phyloP scores from a whole-genome alignment of 2,888 invertebrate species.

The Melieria picta region DNA sequence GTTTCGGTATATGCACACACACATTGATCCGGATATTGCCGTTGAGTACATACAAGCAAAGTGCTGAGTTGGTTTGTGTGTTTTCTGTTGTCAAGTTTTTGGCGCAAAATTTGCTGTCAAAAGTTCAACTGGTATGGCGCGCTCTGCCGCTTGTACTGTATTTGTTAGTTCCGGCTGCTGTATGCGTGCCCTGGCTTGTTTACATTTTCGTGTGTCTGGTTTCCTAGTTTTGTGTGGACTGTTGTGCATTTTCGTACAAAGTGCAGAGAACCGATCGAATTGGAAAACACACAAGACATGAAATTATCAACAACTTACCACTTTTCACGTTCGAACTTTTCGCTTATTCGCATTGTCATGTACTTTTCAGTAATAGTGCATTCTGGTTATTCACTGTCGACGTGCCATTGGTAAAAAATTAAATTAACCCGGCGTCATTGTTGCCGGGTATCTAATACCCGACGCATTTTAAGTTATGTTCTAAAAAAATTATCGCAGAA shows the following conservation, averaged over 20 bases:
- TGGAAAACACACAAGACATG: too few species aligned
- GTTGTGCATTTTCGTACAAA: neutral
- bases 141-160: slow-evolving; percentile 2
- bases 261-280: too few species aligned
- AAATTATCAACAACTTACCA: too few species aligned
- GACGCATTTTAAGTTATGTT: too few species aligned
- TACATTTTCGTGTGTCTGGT: slow-evolving; percentile 22
- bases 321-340: too few species aligned
- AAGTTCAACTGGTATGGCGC: slow-evolving; percentile 24
- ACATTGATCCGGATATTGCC: neutral
- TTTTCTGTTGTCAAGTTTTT: slow-evolving; percentile 34
- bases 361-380: too few species aligned
- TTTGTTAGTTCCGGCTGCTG: neutral
- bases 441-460: too few species aligned
- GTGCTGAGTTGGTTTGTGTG: slow-evolving; percentile 21
- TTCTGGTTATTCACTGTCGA: too few species aligned
- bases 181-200: slow-evolving; percentile 29
- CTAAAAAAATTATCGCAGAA: too few species aligned
- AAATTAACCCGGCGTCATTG: too few species aligned
- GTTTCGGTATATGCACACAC: slow-evolving; percentile 17
- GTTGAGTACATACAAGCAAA: slow-evolving; percentile 26
- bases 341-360: too few species aligned
- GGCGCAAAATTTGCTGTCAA: slow-evolving; percentile 35
- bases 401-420: too few species aligned
- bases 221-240: slow-evolving; percentile 14